phyloP scores from a whole-genome alignment of 2,888 invertebrate genomes.

The Drosophila macrothrix region DNA sequence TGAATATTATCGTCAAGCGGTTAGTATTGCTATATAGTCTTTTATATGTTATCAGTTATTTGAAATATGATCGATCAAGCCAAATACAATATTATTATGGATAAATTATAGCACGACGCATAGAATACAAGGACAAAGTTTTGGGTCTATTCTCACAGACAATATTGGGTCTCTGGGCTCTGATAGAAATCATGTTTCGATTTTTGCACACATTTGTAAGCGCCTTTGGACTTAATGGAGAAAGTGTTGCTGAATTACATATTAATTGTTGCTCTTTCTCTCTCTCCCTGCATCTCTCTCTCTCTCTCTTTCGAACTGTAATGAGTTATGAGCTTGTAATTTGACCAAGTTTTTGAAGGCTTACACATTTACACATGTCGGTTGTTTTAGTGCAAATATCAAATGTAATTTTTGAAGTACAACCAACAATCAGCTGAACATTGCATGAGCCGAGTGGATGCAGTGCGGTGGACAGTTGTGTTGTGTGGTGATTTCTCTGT shows the following conservation, averaged over 20 bases:
- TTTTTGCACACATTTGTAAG: neutral
- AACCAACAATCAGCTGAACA: conserved; percentile 16
- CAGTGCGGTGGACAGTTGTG: neutral
- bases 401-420: conserved; percentile 65
- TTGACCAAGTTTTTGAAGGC: conserved; percentile 51
- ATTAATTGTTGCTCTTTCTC: neutral
- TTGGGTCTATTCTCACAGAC: neutral
- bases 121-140: no score
- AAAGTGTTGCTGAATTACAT: neutral
- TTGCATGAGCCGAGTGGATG: neutral
- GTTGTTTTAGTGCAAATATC: conserved; percentile 53
- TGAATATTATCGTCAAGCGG: no score
- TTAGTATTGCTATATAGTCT: neutral
- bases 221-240: neutral
- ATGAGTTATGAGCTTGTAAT: conserved; percentile 33
- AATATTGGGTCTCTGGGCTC: neutral
- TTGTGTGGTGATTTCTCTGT: neutral
- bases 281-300: neutral
- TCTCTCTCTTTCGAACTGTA: neutral
- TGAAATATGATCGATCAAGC: neutral
- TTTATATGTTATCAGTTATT: neutral
- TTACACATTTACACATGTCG: conserved; percentile 27
- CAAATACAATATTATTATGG: neutral
- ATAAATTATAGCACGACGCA: fast-evolving
- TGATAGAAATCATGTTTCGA: neutral